Evolutionary conservation across 2,888 invertebrate species (phyloP).

Genomic region (Phragmatobia fuliginosa): DNA sequence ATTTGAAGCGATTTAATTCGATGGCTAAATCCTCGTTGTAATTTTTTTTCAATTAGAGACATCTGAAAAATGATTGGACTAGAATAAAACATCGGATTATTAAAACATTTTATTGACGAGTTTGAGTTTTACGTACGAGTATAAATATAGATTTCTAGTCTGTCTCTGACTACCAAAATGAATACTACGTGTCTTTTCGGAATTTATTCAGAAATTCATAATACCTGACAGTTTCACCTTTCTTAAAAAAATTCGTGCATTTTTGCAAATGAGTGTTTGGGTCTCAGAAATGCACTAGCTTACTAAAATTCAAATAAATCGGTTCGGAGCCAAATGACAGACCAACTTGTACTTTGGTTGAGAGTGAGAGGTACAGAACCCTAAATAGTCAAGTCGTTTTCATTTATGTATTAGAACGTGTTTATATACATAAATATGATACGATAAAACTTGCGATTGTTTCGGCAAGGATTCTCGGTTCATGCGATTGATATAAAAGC

Average conservation of each 20-base stretch:
- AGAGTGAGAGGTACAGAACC: not conserved
- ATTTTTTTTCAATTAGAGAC: conserved; percentile 54
- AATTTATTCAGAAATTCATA: not conserved
- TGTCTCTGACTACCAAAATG: not conserved
- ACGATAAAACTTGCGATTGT: conserved; percentile 21
- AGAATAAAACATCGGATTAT: conserved; percentile 31
- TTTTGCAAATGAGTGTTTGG: not conserved
- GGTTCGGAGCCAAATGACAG: not conserved
- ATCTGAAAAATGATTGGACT: conserved; percentile 26
- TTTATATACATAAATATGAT: conserved; percentile 13
- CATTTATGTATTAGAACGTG: conserved; percentile 10
- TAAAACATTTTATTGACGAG: conserved; percentile 29
- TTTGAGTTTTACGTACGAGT: not conserved
- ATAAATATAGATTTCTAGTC: not conserved
- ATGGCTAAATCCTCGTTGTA: conserved; percentile 41
- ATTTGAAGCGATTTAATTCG: conserved; percentile 51
- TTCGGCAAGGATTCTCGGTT: conserved; percentile 15
- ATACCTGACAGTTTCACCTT: not conserved
- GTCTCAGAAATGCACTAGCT: not conserved
- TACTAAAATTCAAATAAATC: not conserved
- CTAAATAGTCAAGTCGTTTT: conserved; percentile 5
- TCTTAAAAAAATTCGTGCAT: not conserved
- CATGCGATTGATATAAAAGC: conserved; percentile 21
- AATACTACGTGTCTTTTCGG: not conserved
- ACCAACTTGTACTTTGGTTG: not conserved